Percentiles rank a stretch among this genome's conserved stretches.
Evolutionary conservation across 2,888 invertebrate genomes (phyloP).

Genomic region (Oscheius onirici): DNA sequence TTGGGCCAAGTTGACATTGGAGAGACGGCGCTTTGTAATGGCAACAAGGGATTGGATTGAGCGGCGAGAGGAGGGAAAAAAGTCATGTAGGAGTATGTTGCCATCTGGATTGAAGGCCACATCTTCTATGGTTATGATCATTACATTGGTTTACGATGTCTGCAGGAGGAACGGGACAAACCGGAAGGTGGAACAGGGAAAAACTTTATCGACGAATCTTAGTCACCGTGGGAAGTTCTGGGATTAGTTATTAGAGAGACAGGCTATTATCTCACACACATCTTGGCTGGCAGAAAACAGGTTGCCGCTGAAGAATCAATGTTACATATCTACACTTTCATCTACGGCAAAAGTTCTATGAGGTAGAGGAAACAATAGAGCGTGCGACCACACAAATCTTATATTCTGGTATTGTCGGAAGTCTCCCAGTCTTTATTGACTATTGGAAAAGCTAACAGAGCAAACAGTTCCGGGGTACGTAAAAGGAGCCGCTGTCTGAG

Average conservation of each 20-base stretch:
- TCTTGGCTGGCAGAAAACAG: conserved; percentile 24
- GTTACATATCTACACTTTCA: conserved; percentile 8
- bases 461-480: no score
- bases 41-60: neutral
- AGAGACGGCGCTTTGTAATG: conserved; percentile 9
- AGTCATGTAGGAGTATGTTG: conserved; percentile 3
- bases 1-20: conserved; percentile 6
- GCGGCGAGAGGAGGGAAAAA: neutral
- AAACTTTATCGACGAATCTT: neutral
- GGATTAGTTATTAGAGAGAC: conserved; percentile 20
- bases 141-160: conserved; percentile 17
- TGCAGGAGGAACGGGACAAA: neutral
- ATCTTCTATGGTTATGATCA: conserved; percentile 11
- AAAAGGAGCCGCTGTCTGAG: no score
- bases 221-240: neutral
- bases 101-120: conserved; percentile 10
- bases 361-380: no score
- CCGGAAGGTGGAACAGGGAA: neutral
- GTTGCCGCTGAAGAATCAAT: conserved; percentile 19
- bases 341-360: neutral
- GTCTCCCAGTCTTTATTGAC: no score
- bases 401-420: no score
- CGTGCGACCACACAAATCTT: no score
- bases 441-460: no score
- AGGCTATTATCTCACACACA: conserved; percentile 24